Conservation (phyloP, 2,888 invertebrate genomes). For the Lepidocyrtinus sp. region DNA sequence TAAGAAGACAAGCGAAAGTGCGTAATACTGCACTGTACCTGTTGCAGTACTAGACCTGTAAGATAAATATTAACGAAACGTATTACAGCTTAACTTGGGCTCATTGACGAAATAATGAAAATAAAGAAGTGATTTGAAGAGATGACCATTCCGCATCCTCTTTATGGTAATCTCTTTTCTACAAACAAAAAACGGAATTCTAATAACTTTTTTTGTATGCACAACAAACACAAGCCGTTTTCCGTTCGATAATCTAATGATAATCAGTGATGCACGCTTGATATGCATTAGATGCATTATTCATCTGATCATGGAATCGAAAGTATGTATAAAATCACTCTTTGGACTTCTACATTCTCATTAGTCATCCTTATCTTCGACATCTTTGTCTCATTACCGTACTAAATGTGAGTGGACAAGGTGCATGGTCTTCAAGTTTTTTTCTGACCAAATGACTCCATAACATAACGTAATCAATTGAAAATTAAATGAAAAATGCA, state of each 20-base stretch:
- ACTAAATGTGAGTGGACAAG: slow-evolving; percentile 2
- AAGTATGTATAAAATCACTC: slow-evolving; percentile 2
- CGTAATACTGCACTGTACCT: neutral
- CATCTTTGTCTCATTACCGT: slow-evolving; percentile 11
- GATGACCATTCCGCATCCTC: slow-evolving; percentile 20
- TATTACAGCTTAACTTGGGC: too few species aligned
- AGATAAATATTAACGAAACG: too few species aligned
- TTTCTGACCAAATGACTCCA: neutral
- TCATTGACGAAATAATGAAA: slow-evolving; percentile 18
- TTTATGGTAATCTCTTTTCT: slow-evolving; percentile 40
- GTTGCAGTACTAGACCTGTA: neutral
- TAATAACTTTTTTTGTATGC: neutral
- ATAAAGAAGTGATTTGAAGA: slow-evolving; percentile 4
- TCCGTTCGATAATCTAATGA: slow-evolving; percentile 9
- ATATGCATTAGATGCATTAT: slow-evolving; percentile 13
- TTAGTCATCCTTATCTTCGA: slow-evolving; percentile 6
- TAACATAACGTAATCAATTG: neutral
- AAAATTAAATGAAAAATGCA: neutral
- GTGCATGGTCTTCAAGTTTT: slow-evolving; percentile 1
- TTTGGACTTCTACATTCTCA: slow-evolving; percentile 8
- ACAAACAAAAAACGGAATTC: slow-evolving; percentile 24
- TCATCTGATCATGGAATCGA: slow-evolving; percentile 6
- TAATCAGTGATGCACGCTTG: slow-evolving; percentile 1
- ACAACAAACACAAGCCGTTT: neutral
- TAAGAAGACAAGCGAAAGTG: neutral